These are phyloP conservation scores for Phyllotreta striolata DNA, from an alignment of 2,888 invertebrate genomes.

Conservation along the genomic window DNA sequence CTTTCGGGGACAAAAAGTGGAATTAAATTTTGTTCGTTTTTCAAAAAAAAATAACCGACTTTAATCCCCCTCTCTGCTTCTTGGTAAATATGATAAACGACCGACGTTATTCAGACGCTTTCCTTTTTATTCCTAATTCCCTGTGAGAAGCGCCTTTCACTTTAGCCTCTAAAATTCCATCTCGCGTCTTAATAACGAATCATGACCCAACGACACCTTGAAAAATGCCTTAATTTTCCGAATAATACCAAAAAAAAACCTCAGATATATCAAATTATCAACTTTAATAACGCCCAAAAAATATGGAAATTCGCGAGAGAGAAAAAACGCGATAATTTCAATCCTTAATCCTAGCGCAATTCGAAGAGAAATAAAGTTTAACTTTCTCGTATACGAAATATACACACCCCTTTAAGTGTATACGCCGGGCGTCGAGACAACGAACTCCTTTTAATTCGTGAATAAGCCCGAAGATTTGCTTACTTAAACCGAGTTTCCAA, in stretches of 20 bases:
- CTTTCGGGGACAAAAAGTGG: too few species aligned
- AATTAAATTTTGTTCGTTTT: too few species aligned
- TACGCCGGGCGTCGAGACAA: too few species aligned
- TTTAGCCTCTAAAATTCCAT: constrained; percentile 15
- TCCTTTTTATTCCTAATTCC: constrained; percentile 11
- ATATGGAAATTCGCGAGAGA: too few species aligned
- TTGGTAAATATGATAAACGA: constrained; percentile 8
- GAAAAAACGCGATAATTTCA: too few species aligned
- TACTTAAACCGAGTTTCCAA: constrained; percentile 19
- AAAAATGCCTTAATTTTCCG: constrained; percentile 18
- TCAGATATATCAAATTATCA: too few species aligned
- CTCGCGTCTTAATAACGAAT: constrained; percentile 18
- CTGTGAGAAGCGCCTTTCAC: constrained; percentile 2
- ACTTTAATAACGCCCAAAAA: too few species aligned
- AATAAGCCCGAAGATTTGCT: constrained; percentile 21
- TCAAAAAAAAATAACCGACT: too few species aligned
- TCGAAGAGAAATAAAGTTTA: too few species aligned
- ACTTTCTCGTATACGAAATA: too few species aligned
- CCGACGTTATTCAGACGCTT: not conserved
- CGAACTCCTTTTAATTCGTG: constrained; percentile 10
- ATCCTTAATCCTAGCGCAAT: too few species aligned
- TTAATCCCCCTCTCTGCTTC: not conserved
- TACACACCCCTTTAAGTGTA: too few species aligned
- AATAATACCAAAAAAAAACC: not conserved
- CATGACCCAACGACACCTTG: constrained; percentile 15